phyloP scores from a whole-genome alignment of 2,113 vertebrate genomes.

The Chunga burmeisteri region DNA sequence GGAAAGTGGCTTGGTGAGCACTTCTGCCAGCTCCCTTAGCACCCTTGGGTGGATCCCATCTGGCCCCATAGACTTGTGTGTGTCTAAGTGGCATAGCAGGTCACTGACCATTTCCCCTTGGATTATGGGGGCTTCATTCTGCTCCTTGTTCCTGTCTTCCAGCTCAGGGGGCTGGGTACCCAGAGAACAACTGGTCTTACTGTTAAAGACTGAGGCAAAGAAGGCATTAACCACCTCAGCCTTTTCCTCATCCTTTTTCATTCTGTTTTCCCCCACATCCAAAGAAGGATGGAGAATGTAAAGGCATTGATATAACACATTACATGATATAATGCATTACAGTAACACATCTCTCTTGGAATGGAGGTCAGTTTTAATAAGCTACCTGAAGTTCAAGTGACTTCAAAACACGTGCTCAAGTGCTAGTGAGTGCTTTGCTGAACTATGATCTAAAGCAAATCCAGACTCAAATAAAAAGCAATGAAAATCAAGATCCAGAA shows the following conservation, averaged over 20 bases:
- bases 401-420: not conserved
- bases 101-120: too few relatives aligned
- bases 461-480: not conserved
- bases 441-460: not conserved
- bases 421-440: not conserved
- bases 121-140: not conserved
- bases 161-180: not conserved
- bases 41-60: too few relatives aligned
- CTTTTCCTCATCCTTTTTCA: not conserved
- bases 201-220: not conserved
- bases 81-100: too few relatives aligned
- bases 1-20: too few relatives aligned
- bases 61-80: too few relatives aligned
- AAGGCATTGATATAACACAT: not conserved
- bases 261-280: not conserved
- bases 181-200: not conserved
- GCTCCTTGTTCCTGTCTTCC: not conserved
- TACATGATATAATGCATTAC: not conserved
- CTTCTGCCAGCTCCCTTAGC: too few relatives aligned
- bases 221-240: not conserved
- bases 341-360: not conserved
- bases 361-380: not conserved
- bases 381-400: not conserved
- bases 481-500: not conserved
- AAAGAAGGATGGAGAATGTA: not conserved